Evolutionary conservation across 1,140 invertebrate genomes (phyloP), one percentile per base, ranked within the genome.

Genomic region (Microplitis demolitor): DNA sequence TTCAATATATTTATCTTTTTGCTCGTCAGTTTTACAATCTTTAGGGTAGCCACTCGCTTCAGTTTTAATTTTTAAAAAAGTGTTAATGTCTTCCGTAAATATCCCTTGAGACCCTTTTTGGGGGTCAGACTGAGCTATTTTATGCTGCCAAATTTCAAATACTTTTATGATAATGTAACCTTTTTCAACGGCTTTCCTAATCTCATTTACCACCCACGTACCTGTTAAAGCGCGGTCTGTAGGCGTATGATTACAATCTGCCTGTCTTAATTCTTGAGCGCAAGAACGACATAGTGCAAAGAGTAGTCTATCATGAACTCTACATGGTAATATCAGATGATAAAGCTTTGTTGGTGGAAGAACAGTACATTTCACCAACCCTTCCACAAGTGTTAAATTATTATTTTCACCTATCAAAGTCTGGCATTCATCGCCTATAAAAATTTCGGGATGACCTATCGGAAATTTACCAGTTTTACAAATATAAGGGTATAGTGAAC

Each of bases 141-240:
- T 54, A 71, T 77, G 78, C 31, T 79, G 62, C 58, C 51, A 72
- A 14, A 74, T 72, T 54, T 74, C 74, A 61, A 11, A 45, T 37
- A 68, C 53, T 34, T 81, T 73, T 8, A 83, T 0, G 13, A 88
- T 72, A 66, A 62, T 68, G 68, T 87, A 87, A 4, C 82, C 83
- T 66, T 76, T 78, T 34, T 78, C 66, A 0, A 84, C n/a, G 2
- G 87, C 85, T 71, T 83, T 81, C 54, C 75, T 35, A 6, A 88
- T 8, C 76, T 88, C 84, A 37, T 82, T 77, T 11, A 77, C 75
- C 0, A 82, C 80, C 81, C 83, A 88, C 4, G 82, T 87, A 56
- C 86, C 85, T 0, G 51, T 77, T 5, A 88, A 73, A 3, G 64
- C 14, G 53, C 83, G 72, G 4, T 77, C 76, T 33, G 35, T 11